phyloP scores from a whole-genome alignment of 2,888 invertebrate genomes.

The Epinotia ramella region DNA sequence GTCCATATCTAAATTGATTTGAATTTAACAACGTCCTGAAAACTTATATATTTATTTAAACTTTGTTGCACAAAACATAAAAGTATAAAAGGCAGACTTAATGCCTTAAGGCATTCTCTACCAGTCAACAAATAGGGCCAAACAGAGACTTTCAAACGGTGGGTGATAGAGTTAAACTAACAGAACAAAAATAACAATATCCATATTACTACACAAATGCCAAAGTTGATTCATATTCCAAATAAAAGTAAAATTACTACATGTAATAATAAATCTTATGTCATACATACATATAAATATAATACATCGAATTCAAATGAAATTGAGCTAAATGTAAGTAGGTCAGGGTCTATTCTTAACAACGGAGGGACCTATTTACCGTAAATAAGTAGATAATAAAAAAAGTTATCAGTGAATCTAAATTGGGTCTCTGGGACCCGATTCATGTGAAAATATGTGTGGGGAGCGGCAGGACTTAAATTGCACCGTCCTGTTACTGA shows the following conservation, averaged over 20 bases:
- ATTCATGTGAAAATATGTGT: constrained; percentile 45
- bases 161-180: too few relatives aligned
- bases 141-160: too few relatives aligned
- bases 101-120: too few relatives aligned
- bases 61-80: too few relatives aligned
- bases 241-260: neutral
- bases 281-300: too few relatives aligned
- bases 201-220: too few relatives aligned
- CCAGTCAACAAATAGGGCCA: too few relatives aligned
- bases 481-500: constrained; percentile 42
- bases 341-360: constrained; percentile 35
- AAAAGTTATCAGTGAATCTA: constrained; percentile 46
- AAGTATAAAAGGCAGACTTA: too few relatives aligned
- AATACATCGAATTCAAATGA: neutral
- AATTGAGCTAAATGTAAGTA: constrained; percentile 20
- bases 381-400: constrained; percentile 44
- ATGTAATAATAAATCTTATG: neutral
- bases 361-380: constrained; percentile 36
- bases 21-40: neutral
- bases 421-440: constrained; percentile 45
- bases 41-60: neutral
- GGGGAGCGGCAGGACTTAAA: constrained; percentile 42
- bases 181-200: too few relatives aligned
- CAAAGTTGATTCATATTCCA: neutral
- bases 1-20: constrained; percentile 17